phyloP scores from a whole-genome alignment of 2,888 invertebrate genomes.

The Coecobrya sp. region DNA sequence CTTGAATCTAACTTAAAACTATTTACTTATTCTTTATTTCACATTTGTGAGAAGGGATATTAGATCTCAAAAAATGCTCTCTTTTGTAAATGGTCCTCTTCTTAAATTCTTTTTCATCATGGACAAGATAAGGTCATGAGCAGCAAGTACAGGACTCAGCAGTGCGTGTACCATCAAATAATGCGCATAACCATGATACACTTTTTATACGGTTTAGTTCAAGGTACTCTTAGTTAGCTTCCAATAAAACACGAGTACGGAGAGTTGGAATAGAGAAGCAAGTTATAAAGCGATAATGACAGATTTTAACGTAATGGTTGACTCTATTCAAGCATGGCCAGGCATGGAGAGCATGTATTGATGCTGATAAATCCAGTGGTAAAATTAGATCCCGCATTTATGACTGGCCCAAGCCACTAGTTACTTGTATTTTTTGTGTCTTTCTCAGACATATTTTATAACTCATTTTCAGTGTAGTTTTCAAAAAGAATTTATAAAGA shows the following conservation, averaged over 20 bases:
- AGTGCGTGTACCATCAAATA: constrained; percentile 9
- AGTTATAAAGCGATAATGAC: not conserved
- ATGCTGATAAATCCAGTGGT: not conserved
- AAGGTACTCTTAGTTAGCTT: constrained; percentile 44
- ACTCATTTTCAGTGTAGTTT: not conserved
- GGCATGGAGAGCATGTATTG: not conserved
- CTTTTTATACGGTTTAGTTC: constrained; percentile 39
- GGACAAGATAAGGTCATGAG: constrained; percentile 70
- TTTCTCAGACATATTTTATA: not conserved
- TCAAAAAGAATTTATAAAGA: too few species aligned
- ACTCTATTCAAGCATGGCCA: not conserved
- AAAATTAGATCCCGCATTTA: not conserved
- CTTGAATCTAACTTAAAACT: too few species aligned
- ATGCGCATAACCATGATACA: constrained; percentile 49
- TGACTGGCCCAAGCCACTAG: not conserved
- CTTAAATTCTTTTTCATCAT: constrained; percentile 44
- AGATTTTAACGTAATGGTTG: not conserved
- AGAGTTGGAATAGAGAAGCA: not conserved
- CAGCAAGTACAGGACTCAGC: not conserved
- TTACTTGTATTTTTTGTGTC: too few species aligned
- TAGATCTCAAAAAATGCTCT: not conserved
- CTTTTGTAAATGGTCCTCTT: constrained; percentile 16
- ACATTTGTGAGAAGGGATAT: not conserved
- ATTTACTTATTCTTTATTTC: not conserved
- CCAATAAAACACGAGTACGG: not conserved